These are phyloP conservation scores for Microhierax caerulescens DNA, from an alignment of 2,797 vertebrate species.

Conservation along the genomic window DNA sequence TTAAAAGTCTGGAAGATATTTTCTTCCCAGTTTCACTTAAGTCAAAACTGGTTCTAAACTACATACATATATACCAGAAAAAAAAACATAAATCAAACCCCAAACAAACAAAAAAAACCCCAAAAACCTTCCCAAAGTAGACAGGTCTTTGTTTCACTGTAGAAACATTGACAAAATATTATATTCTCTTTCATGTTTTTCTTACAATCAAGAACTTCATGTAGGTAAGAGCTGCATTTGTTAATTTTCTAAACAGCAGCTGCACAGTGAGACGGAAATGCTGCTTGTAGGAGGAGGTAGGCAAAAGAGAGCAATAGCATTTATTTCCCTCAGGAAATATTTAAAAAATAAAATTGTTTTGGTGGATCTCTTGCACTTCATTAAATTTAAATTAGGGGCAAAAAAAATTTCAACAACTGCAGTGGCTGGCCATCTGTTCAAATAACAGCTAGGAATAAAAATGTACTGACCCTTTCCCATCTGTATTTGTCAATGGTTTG, in stretches of 20 bases:
- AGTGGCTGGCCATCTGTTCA: constrained; percentile 44
- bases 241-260: not conserved
- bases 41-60: not conserved
- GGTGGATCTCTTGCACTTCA: constrained; percentile 35
- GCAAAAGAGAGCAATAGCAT: not conserved
- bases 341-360: constrained; percentile 42
- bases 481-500: constrained; percentile 46
- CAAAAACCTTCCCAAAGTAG: not conserved
- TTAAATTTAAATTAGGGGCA: constrained; percentile 56
- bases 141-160: not conserved
- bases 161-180: not conserved
- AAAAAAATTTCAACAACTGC: not conserved
- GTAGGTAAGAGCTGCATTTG: not conserved
- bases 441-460: constrained; percentile 45
- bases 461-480: constrained; percentile 4
- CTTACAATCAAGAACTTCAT: not conserved
- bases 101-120: not conserved
- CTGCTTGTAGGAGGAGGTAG: not conserved
- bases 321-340: constrained; percentile 52
- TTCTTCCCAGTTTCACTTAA: not conserved
- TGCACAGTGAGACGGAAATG: not conserved
- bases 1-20: not conserved
- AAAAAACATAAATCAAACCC: not conserved
- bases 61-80: not conserved
- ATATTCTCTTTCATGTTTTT: not conserved